Evolutionary conservation across 2,888 invertebrate species (phyloP).

Genomic region (Drosophila rubida): DNA sequence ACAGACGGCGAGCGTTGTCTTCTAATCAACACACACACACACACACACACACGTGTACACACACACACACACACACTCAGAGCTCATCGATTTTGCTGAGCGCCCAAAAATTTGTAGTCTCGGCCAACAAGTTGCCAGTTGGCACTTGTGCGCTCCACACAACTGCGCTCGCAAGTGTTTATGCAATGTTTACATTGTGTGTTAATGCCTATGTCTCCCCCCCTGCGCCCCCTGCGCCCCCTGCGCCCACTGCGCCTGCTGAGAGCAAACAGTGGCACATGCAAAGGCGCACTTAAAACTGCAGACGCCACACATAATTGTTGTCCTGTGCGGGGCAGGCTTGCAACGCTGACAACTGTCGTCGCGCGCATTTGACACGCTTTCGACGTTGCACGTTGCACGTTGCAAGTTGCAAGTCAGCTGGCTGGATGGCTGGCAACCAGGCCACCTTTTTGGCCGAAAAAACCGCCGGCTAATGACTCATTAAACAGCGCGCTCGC

Average conservation of each 20-base stretch:
- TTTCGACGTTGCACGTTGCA: slow-evolving; percentile 2
- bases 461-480: slow-evolving; percentile 63
- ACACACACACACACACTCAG: slow-evolving; percentile 25
- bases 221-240: neutral
- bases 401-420: slow-evolving; percentile 16
- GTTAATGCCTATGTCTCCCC: slow-evolving; percentile 54
- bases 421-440: slow-evolving; percentile 36
- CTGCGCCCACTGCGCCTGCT: neutral
- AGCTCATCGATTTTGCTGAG: slow-evolving; percentile 64
- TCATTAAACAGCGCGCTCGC: slow-evolving; percentile 70
- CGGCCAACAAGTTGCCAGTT: slow-evolving; percentile 53
- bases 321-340: too few species aligned
- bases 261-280: slow-evolving; percentile 68
- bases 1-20: neutral
- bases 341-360: slow-evolving; percentile 62
- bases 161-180: slow-evolving; percentile 58
- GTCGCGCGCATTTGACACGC: slow-evolving; percentile 64
- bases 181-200: slow-evolving; percentile 76
- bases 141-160: slow-evolving; percentile 24
- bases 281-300: slow-evolving; percentile 77
- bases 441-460: slow-evolving; percentile 43
- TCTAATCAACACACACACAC: slow-evolving; percentile 1
- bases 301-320: slow-evolving; percentile 79
- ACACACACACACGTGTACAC: too few species aligned
- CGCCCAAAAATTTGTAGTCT: slow-evolving; percentile 5